phyloP scores from a whole-genome alignment of 2,113 vertebrate genomes.

The Eretmochelys imbricata region DNA sequence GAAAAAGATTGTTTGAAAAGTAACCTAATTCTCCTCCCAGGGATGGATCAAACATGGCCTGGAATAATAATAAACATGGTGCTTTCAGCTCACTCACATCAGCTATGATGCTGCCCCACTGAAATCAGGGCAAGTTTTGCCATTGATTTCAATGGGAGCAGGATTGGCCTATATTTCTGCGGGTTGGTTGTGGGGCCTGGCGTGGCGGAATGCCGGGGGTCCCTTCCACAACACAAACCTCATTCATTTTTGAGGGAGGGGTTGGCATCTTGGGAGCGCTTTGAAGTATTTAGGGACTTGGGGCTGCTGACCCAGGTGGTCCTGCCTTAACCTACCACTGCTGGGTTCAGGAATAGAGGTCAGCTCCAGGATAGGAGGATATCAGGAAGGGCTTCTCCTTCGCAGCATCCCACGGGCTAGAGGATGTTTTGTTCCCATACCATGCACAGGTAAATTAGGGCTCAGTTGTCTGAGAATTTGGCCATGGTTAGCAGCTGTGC shows the following conservation, averaged over 20 bases:
- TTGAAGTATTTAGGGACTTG: rapidly evolving
- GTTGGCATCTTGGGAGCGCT: rapidly evolving
- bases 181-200: background rate
- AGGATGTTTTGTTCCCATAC: rapidly evolving
- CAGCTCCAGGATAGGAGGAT: background rate
- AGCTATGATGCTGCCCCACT: background rate
- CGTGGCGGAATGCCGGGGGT: background rate
- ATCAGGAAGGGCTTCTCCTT: background rate
- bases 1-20: background rate
- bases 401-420: background rate
- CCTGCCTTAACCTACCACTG: background rate
- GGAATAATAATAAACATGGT: background rate
- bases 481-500: rapidly evolving
- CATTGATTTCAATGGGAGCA: background rate
- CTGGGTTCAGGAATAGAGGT: background rate
- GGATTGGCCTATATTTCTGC: background rate
- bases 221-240: background rate
- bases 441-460: rapidly evolving
- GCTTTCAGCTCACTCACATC: background rate
- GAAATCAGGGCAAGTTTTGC: background rate
- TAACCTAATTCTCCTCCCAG: background rate
- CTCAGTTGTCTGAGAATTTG: rapidly evolving
- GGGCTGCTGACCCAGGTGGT: background rate
- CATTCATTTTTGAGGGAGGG: background rate
- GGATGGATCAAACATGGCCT: rapidly evolving